Conservation (phyloP, 2,888 invertebrate genomes). For the Toxonevra muliebris region DNA sequence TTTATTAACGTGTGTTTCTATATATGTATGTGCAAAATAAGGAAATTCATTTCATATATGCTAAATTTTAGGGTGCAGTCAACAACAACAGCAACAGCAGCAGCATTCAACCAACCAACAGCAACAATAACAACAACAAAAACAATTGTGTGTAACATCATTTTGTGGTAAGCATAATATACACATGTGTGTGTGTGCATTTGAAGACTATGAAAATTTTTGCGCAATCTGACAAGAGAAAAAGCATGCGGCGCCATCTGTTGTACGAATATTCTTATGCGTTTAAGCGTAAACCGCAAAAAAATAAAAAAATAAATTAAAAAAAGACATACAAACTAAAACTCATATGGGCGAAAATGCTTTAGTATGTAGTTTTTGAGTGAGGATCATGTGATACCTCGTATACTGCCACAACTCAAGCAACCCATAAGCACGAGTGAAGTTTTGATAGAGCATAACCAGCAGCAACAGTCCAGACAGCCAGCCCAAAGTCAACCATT, state of each 20-base stretch:
- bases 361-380: background rate
- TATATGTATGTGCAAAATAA: background rate
- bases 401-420: background rate
- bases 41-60: slow-evolving; percentile 2
- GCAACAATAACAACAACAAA: background rate
- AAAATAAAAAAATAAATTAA: too few relatives aligned
- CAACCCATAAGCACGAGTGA: background rate
- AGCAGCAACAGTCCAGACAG: too few relatives aligned
- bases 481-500: background rate
- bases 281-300: background rate
- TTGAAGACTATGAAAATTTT: too few relatives aligned
- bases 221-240: slow-evolving; percentile 8
- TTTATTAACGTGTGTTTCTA: too few relatives aligned
- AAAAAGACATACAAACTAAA: background rate
- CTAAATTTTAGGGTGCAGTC: slow-evolving; percentile 17
- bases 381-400: background rate
- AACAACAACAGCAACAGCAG: background rate
- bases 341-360: too few relatives aligned
- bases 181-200: too few relatives aligned
- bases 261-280: background rate
- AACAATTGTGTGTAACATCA: background rate
- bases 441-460: background rate
- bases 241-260: slow-evolving; percentile 39
- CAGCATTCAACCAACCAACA: background rate
- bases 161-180: background rate